These are phyloP conservation scores for Hyposoter dolosus DNA, from an alignment of 2,888 invertebrate species.

Conservation along the genomic window DNA sequence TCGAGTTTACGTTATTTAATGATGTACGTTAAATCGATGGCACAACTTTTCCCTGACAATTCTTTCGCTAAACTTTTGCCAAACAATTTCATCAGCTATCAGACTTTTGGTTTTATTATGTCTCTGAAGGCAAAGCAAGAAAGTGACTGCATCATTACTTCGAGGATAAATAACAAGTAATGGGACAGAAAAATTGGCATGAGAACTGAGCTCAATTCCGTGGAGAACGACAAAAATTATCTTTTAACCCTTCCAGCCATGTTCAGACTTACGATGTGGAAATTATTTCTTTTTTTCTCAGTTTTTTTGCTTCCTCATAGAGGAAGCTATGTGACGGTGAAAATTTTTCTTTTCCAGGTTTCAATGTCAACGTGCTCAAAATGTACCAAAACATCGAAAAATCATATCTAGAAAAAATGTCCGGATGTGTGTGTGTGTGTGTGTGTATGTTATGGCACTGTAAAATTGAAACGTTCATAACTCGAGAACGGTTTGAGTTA, in stretches of 20 bases:
- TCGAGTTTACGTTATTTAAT: slow-evolving; percentile 27
- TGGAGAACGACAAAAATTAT: neutral
- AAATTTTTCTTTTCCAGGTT: too few species aligned
- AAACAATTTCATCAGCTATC: neutral
- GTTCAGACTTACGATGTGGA: neutral
- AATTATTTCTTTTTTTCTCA: neutral
- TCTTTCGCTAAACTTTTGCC: neutral
- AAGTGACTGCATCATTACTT: slow-evolving; percentile 1
- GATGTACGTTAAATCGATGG: slow-evolving; percentile 46
- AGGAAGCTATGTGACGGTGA: too few species aligned
- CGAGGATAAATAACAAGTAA: neutral
- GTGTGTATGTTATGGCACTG: too few species aligned
- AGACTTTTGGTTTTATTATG: neutral
- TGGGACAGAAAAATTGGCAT: neutral
- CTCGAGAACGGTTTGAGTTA: too few species aligned
- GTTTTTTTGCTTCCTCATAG: too few species aligned
- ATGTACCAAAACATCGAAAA: too few species aligned
- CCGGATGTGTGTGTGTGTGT: too few species aligned
- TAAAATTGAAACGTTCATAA: too few species aligned
- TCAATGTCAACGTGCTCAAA: too few species aligned
- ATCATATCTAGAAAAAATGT: too few species aligned
- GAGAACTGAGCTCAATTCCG: neutral
- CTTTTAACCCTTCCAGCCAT: neutral
- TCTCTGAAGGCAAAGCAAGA: neutral
- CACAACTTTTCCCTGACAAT: slow-evolving; percentile 46